Evolutionary conservation across 2,888 invertebrate species (phyloP), one percentile per base, ranked within the genome.

Genomic region (Heteromurus nitidus): DNA sequence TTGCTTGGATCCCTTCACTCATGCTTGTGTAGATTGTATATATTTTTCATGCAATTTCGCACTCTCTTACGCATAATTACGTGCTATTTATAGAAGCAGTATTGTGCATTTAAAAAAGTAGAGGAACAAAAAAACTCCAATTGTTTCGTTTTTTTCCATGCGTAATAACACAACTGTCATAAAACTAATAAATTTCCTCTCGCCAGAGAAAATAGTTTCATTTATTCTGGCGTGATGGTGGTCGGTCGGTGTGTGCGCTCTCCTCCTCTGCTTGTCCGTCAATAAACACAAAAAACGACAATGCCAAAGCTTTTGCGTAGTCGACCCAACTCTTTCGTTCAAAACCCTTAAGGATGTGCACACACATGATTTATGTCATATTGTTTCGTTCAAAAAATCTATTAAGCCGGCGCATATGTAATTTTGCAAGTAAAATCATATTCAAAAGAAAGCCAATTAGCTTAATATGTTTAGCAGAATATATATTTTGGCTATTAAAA

Each of bases 131-230:
- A 47, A 75, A 36, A 53, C 47, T 67, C 72, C n/a, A 30, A 80
- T 72, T 80, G 72, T 72, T 80, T 77, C 22, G 11, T 22, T 64
- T 42, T 53, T 53, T 24, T 36, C 22, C 62, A 62, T 69, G 26
- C 11, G 58, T 68, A 80, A 80, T 80, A 80, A 80, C 73, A 42
- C 68, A 80, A 80, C 80, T 80, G 80, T 80, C 80, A 80, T 50
- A 79, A 79, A 64, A 20, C 65, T 68, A 74, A 76, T 73, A 72
- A 73, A 74, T 82, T 79, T 80, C 73, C 31, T 64, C 64, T 31
- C 65, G n/a, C n/a, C 16, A 30, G 13, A 36, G n/a, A 7, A 36
- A n/a, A 7, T 44, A 3, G 60, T 44, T 62, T 36, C 62, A 60
- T 44, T 62, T 16, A 7, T 22, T 24, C 24, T 9, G 60, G 42